Conservation (phyloP, 2,888 invertebrate genomes). For the Agrenia bidenticulata region DNA sequence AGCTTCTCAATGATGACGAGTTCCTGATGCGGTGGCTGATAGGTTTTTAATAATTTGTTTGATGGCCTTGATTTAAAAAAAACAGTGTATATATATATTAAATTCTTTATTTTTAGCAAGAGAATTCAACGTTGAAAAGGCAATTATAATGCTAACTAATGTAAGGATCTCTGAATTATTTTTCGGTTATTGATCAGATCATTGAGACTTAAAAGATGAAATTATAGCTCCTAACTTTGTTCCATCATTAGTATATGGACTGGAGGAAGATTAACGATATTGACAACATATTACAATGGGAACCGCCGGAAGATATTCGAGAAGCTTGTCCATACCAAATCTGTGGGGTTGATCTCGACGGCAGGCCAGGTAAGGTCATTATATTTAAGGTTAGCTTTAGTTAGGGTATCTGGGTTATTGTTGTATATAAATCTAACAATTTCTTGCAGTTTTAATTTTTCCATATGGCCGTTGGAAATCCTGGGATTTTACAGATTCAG, state of each 20-base stretch:
- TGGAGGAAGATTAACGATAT: conserved; percentile 36
- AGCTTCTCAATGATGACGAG: conserved; percentile 22
- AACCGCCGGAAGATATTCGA: conserved; percentile 29
- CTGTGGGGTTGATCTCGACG: conserved; percentile 21
- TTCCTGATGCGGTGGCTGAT: conserved; percentile 37
- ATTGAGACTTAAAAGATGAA: background rate
- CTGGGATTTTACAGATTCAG: conserved; percentile 31
- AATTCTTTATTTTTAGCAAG: conserved; percentile 22
- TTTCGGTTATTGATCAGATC: background rate
- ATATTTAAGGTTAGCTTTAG: too few species aligned
- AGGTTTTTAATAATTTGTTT: conserved; percentile 29
- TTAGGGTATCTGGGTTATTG: background rate
- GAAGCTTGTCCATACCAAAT: conserved; percentile 35
- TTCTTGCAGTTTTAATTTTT: conserved; percentile 29
- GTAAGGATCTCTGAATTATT: conserved; percentile 16
- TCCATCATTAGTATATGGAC: conserved; percentile 14
- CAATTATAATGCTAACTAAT: conserved; percentile 29
- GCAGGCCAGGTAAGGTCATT: conserved; percentile 28
- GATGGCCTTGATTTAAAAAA: background rate
- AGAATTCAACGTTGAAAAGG: conserved; percentile 35
- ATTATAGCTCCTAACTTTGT: background rate
- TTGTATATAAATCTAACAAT: background rate
- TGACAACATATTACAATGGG: conserved; percentile 35
- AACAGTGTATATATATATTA: too few species aligned
- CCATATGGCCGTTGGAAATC: conserved; percentile 40